Base-by-base conservation (phyloP, 2,888 invertebrate genomes). In the Pyrochroa serraticornis region DNA sequence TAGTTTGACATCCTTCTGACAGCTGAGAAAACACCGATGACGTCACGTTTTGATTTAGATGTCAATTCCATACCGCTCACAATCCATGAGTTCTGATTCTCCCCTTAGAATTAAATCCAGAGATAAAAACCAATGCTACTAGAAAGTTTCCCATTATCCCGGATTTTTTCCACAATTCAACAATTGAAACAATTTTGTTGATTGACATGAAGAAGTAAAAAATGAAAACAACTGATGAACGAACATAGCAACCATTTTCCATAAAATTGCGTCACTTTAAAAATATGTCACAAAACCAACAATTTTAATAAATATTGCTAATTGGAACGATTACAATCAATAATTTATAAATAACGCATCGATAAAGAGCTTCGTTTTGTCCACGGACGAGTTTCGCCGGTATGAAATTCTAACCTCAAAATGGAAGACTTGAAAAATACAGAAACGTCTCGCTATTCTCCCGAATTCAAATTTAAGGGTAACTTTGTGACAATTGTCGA, bases 1-100 rank as follows among this genome's bases (percentile, higher is more conserved):
- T 65, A 65, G 58, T 66, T 63, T 52, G 61, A 64, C 63, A 65
- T 62, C 22, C 53, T 64, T 60, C 56, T 67, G 67, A 66, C 65
- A 69, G 67, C 64, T 65, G 64, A 65, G 61, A 65, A 66, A 66
- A 68, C 63, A 66, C 33, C 49, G 42, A 51, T 44, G 55, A 39
- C 43, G 42, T 13, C 36, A 22, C 42, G 10, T 1, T 5, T 12
- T 33, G 32, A 36, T 13, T 33, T 44, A 34, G 6, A 7, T 0
- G 9, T 37, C 44, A 30, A 30, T 14, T 10, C 30, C 44, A 44
- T 44, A 52, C 22, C 6, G 22, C 22, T 22, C 22, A 2, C 2
- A 2, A 22, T 22, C 22, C 22, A 22, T 22, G 22, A n/a, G n/a
- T n/a, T n/a, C n/a, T n/a, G n/a, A n/a, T n/a, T n/a, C n/a, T n/a